These are phyloP conservation scores for Euwallacea similis DNA, from an alignment of 1,140 invertebrate species.

Conservation along the genomic window DNA sequence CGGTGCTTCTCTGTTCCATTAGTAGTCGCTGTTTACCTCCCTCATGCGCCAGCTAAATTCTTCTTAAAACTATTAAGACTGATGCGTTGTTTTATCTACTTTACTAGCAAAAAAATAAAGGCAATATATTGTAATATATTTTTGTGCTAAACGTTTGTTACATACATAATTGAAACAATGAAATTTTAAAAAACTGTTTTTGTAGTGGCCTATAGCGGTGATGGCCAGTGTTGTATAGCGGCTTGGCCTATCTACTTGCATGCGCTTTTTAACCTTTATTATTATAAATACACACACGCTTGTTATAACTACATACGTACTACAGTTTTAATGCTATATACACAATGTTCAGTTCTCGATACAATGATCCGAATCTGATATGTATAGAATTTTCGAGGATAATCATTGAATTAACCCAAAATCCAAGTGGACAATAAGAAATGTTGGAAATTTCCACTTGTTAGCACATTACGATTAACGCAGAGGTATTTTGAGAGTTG, in stretches of 20 bases:
- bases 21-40: slow-evolving; percentile 22
- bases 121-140: slow-evolving; percentile 52
- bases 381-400: not conserved
- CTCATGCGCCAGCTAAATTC: slow-evolving; percentile 30
- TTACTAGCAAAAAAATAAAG: slow-evolving; percentile 51
- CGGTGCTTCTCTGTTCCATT: slow-evolving; percentile 11
- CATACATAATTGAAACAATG: slow-evolving; percentile 44
- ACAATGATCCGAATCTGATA: too few relatives aligned
- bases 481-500: slow-evolving; percentile 52
- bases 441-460: slow-evolving; percentile 47
- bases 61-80: slow-evolving; percentile 47
- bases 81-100: slow-evolving; percentile 49
- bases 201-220: slow-evolving; percentile 35
- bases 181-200: slow-evolving; percentile 38
- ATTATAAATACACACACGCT: slow-evolving; percentile 19
- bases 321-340: not conserved
- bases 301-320: not conserved
- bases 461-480: slow-evolving; percentile 47
- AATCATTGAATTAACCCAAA: slow-evolving; percentile 8
- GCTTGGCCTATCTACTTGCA: slow-evolving; percentile 29
- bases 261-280: slow-evolving; percentile 26
- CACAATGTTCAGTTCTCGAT: not conserved
- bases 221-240: slow-evolving; percentile 14
- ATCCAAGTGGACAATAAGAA: slow-evolving; percentile 50
- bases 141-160: slow-evolving; percentile 53